These are phyloP conservation scores for Ageneiosus marmoratus DNA, from an alignment of 2,113 vertebrate genomes.

Conservation along the genomic window DNA sequence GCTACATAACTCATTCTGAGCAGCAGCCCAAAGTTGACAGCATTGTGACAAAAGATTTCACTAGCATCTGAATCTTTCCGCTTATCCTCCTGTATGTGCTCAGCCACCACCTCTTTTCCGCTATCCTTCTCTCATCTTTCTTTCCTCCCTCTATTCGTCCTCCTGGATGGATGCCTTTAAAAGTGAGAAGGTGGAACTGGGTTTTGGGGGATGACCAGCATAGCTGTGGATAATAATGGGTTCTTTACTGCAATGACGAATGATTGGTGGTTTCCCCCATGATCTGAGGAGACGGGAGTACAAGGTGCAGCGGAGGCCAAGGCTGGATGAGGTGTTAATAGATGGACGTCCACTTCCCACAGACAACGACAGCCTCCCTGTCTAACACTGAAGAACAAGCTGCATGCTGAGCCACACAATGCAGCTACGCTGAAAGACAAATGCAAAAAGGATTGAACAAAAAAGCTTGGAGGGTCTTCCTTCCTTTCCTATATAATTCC, in stretches of 20 bases:
- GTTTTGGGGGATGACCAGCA: slow-evolving; percentile 17
- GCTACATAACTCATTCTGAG: neutral
- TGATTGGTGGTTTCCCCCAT: slow-evolving; percentile 46
- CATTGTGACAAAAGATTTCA: slow-evolving; percentile 22
- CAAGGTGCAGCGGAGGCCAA: slow-evolving; percentile 40
- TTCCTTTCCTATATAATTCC: slow-evolving; percentile 30
- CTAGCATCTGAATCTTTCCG: slow-evolving; percentile 35
- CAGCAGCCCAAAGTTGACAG: slow-evolving; percentile 11
- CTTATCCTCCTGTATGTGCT: slow-evolving; percentile 43
- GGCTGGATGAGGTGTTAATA: slow-evolving; percentile 42
- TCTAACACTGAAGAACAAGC: slow-evolving; percentile 34
- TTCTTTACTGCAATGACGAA: slow-evolving; percentile 48
- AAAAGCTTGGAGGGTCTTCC: slow-evolving; percentile 26
- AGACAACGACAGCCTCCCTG: slow-evolving; percentile 12
- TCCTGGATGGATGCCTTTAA: slow-evolving; percentile 47
- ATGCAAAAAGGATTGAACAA: slow-evolving; percentile 30
- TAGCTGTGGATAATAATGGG: slow-evolving; percentile 47
- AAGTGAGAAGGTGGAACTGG: slow-evolving; percentile 37
- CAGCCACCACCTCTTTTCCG: slow-evolving; percentile 37
- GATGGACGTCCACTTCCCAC: slow-evolving; percentile 48
- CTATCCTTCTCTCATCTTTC: slow-evolving; percentile 34
- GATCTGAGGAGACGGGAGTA: slow-evolving; percentile 46
- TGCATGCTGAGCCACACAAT: slow-evolving; percentile 34
- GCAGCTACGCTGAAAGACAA: slow-evolving; percentile 42
- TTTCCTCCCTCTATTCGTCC: slow-evolving; percentile 35